Conservation (phyloP, 2,888 invertebrate species). For the Rapana venosa region DNA sequence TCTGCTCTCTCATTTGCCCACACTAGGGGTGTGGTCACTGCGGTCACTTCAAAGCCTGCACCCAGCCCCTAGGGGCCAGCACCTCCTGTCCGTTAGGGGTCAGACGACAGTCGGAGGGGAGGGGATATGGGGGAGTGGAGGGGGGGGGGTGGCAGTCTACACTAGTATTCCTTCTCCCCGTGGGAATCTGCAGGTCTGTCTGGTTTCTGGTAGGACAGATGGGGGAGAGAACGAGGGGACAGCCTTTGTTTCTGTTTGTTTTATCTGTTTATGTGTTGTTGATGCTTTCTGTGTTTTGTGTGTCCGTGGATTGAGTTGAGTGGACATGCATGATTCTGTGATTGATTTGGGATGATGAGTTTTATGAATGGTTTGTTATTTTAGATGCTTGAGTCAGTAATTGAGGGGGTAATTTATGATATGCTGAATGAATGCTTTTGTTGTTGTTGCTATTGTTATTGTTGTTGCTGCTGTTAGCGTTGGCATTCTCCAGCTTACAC, state of each 20-base stretch:
- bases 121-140: neutral
- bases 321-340: too few relatives aligned
- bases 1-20: constrained; percentile 25
- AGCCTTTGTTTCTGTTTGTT: neutral
- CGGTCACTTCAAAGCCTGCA: constrained; percentile 32
- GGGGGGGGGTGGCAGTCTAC: neutral
- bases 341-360: too few relatives aligned
- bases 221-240: neutral
- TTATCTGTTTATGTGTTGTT: too few relatives aligned
- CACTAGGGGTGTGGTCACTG: constrained; percentile 14
- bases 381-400: too few relatives aligned
- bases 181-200: neutral
- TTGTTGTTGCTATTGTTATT: too few relatives aligned
- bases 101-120: constrained; percentile 20
- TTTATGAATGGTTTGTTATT: too few relatives aligned
- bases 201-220: neutral
- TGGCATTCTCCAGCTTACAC: too few relatives aligned
- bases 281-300: too few relatives aligned
- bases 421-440: too few relatives aligned
- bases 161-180: neutral
- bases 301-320: too few relatives aligned
- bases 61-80: neutral
- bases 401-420: too few relatives aligned
- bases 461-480: too few relatives aligned
- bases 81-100: neutral